Conservation (phyloP, 2,888 invertebrate genomes). For the Tineola bisselliella region DNA sequence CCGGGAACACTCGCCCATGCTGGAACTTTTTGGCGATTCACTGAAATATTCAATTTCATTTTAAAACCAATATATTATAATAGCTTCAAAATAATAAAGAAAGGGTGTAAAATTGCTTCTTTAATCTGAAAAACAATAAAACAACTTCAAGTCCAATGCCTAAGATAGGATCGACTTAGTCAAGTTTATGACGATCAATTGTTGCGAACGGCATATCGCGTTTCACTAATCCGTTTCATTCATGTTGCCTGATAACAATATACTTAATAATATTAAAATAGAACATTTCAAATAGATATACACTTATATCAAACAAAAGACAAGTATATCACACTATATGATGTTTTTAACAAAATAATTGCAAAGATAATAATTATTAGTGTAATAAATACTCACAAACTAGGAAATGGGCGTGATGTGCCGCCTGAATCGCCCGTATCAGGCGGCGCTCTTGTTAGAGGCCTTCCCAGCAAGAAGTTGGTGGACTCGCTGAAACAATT, state of each 20-base stretch:
- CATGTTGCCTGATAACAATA: neutral
- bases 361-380: too few species aligned
- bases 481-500: slow-evolving; percentile 66
- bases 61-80: too few species aligned
- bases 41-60: slow-evolving; percentile 11
- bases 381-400: slow-evolving; percentile 36
- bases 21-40: slow-evolving; percentile 17
- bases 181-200: too few species aligned
- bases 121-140: too few species aligned
- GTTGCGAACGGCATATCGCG: neutral
- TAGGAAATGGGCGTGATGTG: slow-evolving; percentile 35
- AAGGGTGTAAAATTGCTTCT: too few species aligned
- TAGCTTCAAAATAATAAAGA: too few species aligned
- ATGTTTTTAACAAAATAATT: too few species aligned
- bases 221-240: neutral
- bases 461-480: slow-evolving; percentile 58
- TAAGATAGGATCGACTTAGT: too few species aligned
- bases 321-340: too few species aligned
- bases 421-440: slow-evolving; percentile 30
- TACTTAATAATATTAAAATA: neutral
- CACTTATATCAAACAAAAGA: too few species aligned
- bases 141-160: too few species aligned
- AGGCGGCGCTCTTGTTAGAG: slow-evolving; percentile 37
- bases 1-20: slow-evolving; percentile 23
- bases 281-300: too few species aligned